Evolutionary conservation across 2,888 invertebrate genomes (phyloP).

Genomic region (Eudasyphora cyanicolor): DNA sequence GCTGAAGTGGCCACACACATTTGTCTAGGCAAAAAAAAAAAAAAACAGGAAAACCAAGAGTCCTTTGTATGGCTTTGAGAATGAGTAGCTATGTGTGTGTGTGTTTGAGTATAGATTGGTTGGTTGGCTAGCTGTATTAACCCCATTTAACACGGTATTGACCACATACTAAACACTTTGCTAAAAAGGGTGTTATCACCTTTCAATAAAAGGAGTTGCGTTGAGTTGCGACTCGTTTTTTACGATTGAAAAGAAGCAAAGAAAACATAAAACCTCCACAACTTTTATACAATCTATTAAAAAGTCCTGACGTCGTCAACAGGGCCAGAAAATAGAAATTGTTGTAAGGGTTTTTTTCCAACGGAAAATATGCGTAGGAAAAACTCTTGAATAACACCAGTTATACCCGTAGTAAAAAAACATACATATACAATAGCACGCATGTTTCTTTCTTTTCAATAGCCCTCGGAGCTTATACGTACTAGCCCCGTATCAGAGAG

Average conservation of each 20-base stretch:
- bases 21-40: too few species aligned
- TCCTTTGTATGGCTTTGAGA: too few species aligned
- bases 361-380: constrained; percentile 52
- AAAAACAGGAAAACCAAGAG: constrained; percentile 1
- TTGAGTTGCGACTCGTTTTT: neutral
- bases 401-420: too few species aligned
- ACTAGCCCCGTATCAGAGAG: constrained; percentile 2
- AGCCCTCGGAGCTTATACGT: constrained; percentile 17
- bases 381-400: constrained; percentile 2
- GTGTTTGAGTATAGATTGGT: neutral
- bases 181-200: constrained; percentile 69
- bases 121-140: constrained; percentile 42
- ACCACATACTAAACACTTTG: constrained; percentile 66
- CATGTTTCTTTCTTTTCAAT: constrained; percentile 57
- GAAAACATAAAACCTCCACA: neutral
- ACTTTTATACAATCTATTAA: constrained; percentile 35
- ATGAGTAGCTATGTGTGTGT: neutral
- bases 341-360: constrained; percentile 28
- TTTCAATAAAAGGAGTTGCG: constrained; percentile 62
- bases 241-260: neutral
- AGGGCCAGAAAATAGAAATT: too few species aligned
- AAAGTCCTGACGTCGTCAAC: constrained; percentile 8
- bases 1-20: constrained; percentile 31
- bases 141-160: constrained; percentile 65
- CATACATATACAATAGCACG: constrained; percentile 58